phyloP scores from a whole-genome alignment of 1,140 invertebrate genomes.

The Drosophila auraria region DNA sequence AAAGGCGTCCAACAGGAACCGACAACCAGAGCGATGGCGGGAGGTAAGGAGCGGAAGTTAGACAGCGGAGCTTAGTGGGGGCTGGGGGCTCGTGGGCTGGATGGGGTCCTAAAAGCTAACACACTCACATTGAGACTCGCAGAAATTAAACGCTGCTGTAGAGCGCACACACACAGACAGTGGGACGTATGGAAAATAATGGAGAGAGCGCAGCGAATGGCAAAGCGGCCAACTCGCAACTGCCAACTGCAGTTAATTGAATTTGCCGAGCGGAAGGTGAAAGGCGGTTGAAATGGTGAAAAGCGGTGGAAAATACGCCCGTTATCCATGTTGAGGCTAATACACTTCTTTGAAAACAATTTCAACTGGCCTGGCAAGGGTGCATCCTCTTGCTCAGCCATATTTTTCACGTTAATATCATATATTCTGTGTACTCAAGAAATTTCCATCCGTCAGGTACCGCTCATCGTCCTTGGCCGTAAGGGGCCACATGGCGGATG shows the following conservation, averaged over 20 bases:
- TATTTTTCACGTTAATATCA: neutral
- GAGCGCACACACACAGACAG: slow-evolving; percentile 30
- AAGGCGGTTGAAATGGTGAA: neutral
- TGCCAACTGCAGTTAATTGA: slow-evolving; percentile 72
- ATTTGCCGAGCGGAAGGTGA: slow-evolving; percentile 39
- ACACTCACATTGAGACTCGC: slow-evolving; percentile 1
- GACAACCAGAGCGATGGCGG: neutral
- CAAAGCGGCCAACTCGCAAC: slow-evolving; percentile 44
- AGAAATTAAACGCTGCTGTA: slow-evolving; percentile 55
- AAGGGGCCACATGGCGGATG: slow-evolving; percentile 4
- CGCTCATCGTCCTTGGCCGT: neutral
- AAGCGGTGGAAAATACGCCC: slow-evolving; percentile 1
- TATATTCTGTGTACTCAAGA: neutral
- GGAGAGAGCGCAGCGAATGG: slow-evolving; percentile 46
- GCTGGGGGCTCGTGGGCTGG: neutral
- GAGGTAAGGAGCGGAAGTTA: slow-evolving; percentile 4
- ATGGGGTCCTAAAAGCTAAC: slow-evolving; percentile 33
- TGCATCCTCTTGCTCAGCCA: neutral
- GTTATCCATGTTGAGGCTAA: neutral
- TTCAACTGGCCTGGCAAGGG: slow-evolving; percentile 1
- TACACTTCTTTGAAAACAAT: slow-evolving; percentile 20
- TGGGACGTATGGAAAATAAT: slow-evolving; percentile 53
- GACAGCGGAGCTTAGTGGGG: neutral
- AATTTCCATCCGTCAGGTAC: neutral
- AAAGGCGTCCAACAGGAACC: slow-evolving; percentile 33